Evolutionary conservation across 2,797 vertebrate genomes (phyloP).

Genomic region (Gymnoscopelus microlampas): DNA sequence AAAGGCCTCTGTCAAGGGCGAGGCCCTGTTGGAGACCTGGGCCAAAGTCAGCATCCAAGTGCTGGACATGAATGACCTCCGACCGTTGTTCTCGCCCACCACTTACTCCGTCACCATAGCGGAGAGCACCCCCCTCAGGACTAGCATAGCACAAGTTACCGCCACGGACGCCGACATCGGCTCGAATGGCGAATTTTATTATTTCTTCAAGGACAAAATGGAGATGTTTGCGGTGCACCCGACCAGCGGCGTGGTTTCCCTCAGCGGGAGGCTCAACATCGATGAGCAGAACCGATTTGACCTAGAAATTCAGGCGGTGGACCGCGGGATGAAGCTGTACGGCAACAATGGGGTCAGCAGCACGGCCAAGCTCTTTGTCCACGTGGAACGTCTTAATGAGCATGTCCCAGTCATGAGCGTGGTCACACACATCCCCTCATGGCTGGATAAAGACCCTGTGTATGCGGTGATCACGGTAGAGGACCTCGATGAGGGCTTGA

Average conservation of each 20-base stretch:
- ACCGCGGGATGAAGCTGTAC: conserved; percentile 98
- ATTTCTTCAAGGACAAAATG: conserved; percentile 95
- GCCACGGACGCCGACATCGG: conserved; percentile 97
- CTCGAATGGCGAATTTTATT: conserved; percentile 99
- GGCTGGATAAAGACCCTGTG: conserved; percentile 84
- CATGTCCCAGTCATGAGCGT: conserved; percentile 87
- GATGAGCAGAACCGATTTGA: conserved; percentile 91
- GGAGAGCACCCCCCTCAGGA: conserved; percentile 95
- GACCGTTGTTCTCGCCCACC: conserved; percentile 97
- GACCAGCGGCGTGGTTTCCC: conserved; percentile 93
- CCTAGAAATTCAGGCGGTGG: conserved; percentile 94
- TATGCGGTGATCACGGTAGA: conserved; percentile 89
- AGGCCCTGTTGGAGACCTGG: conserved; percentile 91
- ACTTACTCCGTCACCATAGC: conserved; percentile 95
- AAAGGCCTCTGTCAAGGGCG: conserved; percentile 94
- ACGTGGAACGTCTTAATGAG: conserved; percentile 93
- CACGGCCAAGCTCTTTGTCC: conserved; percentile 95
- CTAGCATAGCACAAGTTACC: conserved; percentile 97
- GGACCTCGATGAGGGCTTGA: conserved; percentile 90
- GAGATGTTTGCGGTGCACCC: conserved; percentile 96
- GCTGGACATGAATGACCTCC: conserved; percentile 97
- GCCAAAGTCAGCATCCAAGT: conserved; percentile 96
- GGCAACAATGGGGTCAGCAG: conserved; percentile 98
- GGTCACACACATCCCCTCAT: conserved; percentile 84
- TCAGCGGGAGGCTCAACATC: conserved; percentile 90